Base-by-base conservation (phyloP, 2,113 vertebrate species). In the Strix uralensis region DNA sequence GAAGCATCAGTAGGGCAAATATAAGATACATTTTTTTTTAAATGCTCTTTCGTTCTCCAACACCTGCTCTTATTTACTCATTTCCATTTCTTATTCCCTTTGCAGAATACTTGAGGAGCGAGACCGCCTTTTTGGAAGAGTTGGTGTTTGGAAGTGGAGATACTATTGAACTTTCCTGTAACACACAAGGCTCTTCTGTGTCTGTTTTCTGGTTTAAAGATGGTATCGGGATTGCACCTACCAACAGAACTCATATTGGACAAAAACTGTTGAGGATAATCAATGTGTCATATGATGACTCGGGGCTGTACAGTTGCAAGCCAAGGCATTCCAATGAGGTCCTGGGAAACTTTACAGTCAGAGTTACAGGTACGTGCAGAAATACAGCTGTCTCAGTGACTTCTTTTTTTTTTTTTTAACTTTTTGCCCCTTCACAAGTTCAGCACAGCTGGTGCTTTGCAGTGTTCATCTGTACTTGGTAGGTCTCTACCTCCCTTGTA, bases 241-340 rank as follows among this genome's bases (percentile, higher is more conserved):
- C 97, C 96, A 99, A 99, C 98, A 98, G 98, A 73, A 99, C 98
- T 29, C 97, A 98, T 13, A 93, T 99, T 81, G 98, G 97, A 87
- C 98, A 98, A 96, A 98, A 98, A 97, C 90, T 98, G 78, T 94
- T 99, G 91, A 98, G 96, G 97, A 98, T 99, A 96, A 98, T 98
- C 96, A 99, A 99, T 54, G 98, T 99, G 88, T 99, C 99, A 9
- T 98, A 98, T 71, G 98, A 99, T 85, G 99, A 99, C 97, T 98
- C 99, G 0, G 99, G 99, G 32, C 97, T 99, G 58, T 99, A 99
- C 97, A 98, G 98, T 62, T 99, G 99, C 81, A 98, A 97, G 75
- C 98, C 98, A 34, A 97, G 98, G 49, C 98, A 97, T 72, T 98
- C 98, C 95, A 98, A 97, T 13, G 87, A 95, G 57, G 96, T 98